Evolutionary conservation across 2,797 vertebrate species (phyloP).

Genomic region (Lepus townsendii): DNA sequence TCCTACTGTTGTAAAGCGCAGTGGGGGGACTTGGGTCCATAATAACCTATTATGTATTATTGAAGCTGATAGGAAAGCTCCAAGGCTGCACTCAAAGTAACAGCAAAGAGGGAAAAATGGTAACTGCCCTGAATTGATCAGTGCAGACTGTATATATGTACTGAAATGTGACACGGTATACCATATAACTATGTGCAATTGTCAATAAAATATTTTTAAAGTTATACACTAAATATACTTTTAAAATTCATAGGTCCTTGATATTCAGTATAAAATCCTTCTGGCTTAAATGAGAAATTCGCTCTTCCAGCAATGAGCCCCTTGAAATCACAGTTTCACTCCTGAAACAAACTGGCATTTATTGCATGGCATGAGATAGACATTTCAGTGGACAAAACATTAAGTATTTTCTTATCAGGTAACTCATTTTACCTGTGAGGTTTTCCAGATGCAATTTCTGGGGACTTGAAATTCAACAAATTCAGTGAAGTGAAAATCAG

Average conservation of each 20-base stretch:
- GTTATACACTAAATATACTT: too few relatives aligned
- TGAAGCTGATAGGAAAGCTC: too few relatives aligned
- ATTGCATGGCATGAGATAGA: not conserved
- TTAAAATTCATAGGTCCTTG: not conserved
- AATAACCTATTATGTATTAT: too few relatives aligned
- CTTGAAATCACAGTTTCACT: not conserved
- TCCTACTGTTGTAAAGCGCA: too few relatives aligned
- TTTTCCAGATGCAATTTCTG: not conserved
- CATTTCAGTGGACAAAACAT: slow-evolving; percentile 9
- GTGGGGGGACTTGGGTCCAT: too few relatives aligned
- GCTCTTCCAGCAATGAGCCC: not conserved
- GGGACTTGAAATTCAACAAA: slow-evolving; percentile 2
- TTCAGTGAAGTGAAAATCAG: slow-evolving; percentile 38
- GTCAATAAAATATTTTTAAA: too few relatives aligned
- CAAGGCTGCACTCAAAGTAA: too few relatives aligned
- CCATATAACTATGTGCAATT: too few relatives aligned
- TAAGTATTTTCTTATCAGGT: not conserved
- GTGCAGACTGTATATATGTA: too few relatives aligned
- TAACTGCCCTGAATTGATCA: too few relatives aligned
- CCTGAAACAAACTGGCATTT: not conserved
- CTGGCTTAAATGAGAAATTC: not conserved
- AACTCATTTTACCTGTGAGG: not conserved
- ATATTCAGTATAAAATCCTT: not conserved
- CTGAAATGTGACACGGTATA: too few relatives aligned
- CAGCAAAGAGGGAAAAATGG: too few relatives aligned